These are phyloP conservation scores for Arbacia lixula DNA, from an alignment of 53 echinoderm and acorn worm genomes.

Conservation along the genomic window DNA sequence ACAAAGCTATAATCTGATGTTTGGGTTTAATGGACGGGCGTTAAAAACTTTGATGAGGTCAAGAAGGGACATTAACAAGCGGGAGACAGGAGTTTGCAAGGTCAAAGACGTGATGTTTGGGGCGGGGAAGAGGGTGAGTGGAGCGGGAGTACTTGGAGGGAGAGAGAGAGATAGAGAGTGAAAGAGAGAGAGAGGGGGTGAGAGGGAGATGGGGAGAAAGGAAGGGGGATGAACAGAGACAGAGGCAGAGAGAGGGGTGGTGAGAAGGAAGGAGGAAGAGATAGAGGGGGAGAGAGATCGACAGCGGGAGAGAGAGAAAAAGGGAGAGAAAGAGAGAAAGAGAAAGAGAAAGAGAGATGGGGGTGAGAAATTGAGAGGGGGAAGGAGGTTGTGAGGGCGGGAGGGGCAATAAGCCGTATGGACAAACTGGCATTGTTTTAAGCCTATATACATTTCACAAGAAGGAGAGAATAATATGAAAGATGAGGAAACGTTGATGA, in stretches of 20 bases:
- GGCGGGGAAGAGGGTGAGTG: neutral
- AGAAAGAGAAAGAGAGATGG: neutral
- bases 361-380: neutral
- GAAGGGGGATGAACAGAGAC: neutral
- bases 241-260: neutral
- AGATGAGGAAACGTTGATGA: no score
- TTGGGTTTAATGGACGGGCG: neutral
- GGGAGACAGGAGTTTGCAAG: neutral
- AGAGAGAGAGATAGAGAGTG: neutral
- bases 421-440: no score
- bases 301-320: neutral
- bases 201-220: neutral
- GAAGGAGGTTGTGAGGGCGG: no score
- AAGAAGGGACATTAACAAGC: neutral
- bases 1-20: neutral
- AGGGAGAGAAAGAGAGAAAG: neutral
- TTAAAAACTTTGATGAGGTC: conserved; percentile 52
- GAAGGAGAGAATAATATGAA: no score
- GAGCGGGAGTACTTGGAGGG: neutral
- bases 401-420: no score
- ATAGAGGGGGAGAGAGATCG: neutral
- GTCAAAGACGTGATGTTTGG: no score
- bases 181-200: neutral
- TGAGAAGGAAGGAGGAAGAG: neutral
- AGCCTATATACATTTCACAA: no score